These are phyloP conservation scores for Merops nubicus DNA, from an alignment of 2,113 vertebrate species.

Conservation along the genomic window DNA sequence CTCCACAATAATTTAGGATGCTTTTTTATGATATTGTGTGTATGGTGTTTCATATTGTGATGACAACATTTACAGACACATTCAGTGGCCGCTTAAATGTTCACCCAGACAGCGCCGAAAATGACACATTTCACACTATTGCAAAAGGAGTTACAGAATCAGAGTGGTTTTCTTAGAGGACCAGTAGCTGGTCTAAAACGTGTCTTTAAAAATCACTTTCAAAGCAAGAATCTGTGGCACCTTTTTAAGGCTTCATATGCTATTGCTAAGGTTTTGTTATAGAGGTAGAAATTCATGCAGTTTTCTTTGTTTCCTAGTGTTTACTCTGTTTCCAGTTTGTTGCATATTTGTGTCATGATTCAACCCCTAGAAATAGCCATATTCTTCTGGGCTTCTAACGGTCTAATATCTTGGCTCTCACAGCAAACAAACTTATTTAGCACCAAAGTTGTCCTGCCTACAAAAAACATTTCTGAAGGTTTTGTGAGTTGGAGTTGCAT, in stretches of 20 bases:
- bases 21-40: neutral
- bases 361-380: slow-evolving; percentile 35
- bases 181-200: neutral
- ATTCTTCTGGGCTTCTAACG: slow-evolving; percentile 18
- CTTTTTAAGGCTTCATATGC: neutral
- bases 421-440: slow-evolving; percentile 31
- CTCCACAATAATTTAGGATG: neutral
- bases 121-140: neutral
- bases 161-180: neutral
- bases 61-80: neutral
- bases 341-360: slow-evolving; percentile 43
- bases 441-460: slow-evolving; percentile 21
- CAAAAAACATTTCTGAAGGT: slow-evolving; percentile 11
- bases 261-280: neutral
- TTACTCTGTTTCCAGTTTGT: slow-evolving; percentile 56
- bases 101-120: neutral
- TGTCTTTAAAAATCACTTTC: neutral
- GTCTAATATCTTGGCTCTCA: slow-evolving; percentile 19
- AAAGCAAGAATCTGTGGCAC: neutral
- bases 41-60: neutral
- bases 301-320: slow-evolving; percentile 37
- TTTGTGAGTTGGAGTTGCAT: slow-evolving; percentile 46
- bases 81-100: neutral
- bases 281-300: neutral
- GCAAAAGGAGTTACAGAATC: neutral